A percentile compares a stretch with the other conserved stretches of the same genome.
Evolutionary conservation across 2,797 vertebrate genomes (phyloP).

Genomic region (Triplophysa yarkandensis): DNA sequence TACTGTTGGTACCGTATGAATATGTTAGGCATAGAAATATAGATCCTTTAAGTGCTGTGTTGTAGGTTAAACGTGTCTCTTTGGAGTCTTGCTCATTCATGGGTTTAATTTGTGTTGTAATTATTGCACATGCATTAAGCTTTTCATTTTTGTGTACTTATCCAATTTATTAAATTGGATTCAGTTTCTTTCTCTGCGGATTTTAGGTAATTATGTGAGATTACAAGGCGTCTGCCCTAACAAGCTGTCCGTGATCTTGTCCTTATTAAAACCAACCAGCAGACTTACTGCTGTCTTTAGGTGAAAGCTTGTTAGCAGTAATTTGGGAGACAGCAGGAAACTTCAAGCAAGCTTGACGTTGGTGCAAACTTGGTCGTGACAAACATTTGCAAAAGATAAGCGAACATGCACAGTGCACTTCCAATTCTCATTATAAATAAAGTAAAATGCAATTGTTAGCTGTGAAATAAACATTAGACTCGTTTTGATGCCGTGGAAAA

Average conservation of each 20-base stretch:
- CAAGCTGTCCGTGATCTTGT: not conserved
- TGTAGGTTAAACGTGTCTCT: not conserved
- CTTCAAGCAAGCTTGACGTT: too few species aligned
- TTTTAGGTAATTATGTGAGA: slow-evolving; percentile 26
- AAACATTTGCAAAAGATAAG: not conserved
- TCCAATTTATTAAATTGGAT: not conserved
- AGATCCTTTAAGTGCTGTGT: not conserved
- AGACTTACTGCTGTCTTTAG: slow-evolving; percentile 15
- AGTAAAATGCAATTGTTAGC: not conserved
- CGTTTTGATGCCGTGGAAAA: slow-evolving; percentile 28
- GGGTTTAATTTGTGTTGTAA: not conserved
- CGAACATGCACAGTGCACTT: not conserved
- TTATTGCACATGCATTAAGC: not conserved
- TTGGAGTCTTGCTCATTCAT: not conserved
- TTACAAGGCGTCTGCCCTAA: not conserved
- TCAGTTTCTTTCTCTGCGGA: not conserved
- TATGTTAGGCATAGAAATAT: not conserved
- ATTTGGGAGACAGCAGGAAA: slow-evolving; percentile 7
- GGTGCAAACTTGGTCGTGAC: not conserved
- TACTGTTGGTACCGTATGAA: not conserved
- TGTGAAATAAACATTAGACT: slow-evolving; percentile 23
- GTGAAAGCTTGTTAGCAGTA: slow-evolving; percentile 14
- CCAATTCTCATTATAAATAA: not conserved
- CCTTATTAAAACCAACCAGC: slow-evolving; percentile 27
- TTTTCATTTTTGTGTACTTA: not conserved